Evolutionary conservation across 1,140 invertebrate species (phyloP).

Genomic region (Penaeus chinensis): DNA sequence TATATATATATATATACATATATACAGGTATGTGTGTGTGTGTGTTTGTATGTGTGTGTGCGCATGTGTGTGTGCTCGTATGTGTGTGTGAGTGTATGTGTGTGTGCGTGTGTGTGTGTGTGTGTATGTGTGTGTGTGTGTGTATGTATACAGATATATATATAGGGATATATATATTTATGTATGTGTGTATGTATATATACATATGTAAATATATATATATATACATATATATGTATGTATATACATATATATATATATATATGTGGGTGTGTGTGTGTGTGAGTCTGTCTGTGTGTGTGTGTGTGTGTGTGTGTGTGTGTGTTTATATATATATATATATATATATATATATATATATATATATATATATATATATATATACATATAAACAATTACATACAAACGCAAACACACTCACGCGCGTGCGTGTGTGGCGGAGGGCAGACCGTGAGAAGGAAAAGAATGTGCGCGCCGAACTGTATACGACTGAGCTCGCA

Average conservation of each 20-base stretch:
- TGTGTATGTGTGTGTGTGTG: neutral
- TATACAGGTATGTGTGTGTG: neutral
- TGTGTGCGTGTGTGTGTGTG: neutral
- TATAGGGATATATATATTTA: conserved; percentile 4
- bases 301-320: neutral
- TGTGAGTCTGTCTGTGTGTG: neutral
- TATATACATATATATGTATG: conserved; percentile 17
- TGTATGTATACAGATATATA: neutral
- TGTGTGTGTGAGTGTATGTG: neutral
- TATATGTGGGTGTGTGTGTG: neutral
- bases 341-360: conserved; percentile 24
- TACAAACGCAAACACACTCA: neutral
- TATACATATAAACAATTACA: conserved; percentile 6
- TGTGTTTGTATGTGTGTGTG: neutral
- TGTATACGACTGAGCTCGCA: neutral
- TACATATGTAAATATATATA: neutral
- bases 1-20: conserved; percentile 4
- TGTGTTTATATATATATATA: neutral
- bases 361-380: conserved; percentile 11
- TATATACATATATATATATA: neutral
- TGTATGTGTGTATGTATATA: neutral
- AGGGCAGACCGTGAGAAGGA: neutral
- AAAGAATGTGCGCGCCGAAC: neutral
- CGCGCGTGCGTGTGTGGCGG: neutral
- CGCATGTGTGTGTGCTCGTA: neutral